A percentile compares a stretch with the other conserved stretches of the same genome.
phyloP scores from a whole-genome alignment of 2,797 vertebrate genomes.

The Monodelphis domestica region DNA sequence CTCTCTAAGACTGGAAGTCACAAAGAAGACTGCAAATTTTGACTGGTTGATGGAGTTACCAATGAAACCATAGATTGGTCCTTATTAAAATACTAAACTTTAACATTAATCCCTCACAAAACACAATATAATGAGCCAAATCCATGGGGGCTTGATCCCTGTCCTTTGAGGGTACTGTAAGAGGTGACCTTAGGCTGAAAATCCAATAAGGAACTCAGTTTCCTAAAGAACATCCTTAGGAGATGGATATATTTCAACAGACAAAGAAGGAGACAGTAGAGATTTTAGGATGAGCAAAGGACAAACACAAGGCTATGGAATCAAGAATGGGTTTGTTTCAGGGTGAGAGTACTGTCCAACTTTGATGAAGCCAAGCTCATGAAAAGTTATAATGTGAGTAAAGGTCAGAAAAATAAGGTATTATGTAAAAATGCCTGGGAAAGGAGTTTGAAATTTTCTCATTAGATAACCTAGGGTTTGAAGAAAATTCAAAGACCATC shows the following conservation, averaged over 20 bases:
- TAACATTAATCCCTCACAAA: background rate
- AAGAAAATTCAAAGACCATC: background rate
- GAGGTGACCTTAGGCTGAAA: background rate
- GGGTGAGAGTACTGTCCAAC: background rate
- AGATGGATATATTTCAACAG: background rate
- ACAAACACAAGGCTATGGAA: background rate
- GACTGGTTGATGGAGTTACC: background rate
- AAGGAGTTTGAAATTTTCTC: background rate
- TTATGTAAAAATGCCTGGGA: background rate
- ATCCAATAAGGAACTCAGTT: background rate
- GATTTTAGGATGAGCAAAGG: background rate
- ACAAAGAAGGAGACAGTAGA: background rate
- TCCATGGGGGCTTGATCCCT: background rate
- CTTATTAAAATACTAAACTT: background rate
- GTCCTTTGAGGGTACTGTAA: background rate
- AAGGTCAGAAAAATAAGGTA: background rate
- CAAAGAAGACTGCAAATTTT: background rate
- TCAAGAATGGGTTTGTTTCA: background rate
- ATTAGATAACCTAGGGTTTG: background rate
- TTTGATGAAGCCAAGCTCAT: background rate
- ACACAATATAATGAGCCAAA: background rate
- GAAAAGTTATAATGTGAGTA: background rate
- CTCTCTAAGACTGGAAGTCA: background rate
- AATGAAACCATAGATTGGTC: background rate
- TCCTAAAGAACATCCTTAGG: background rate